Percentiles rank a stretch among this genome's conserved stretches.
Evolutionary conservation across 1,140 invertebrate genomes (phyloP).

Genomic region (Zophobas atratus): DNA sequence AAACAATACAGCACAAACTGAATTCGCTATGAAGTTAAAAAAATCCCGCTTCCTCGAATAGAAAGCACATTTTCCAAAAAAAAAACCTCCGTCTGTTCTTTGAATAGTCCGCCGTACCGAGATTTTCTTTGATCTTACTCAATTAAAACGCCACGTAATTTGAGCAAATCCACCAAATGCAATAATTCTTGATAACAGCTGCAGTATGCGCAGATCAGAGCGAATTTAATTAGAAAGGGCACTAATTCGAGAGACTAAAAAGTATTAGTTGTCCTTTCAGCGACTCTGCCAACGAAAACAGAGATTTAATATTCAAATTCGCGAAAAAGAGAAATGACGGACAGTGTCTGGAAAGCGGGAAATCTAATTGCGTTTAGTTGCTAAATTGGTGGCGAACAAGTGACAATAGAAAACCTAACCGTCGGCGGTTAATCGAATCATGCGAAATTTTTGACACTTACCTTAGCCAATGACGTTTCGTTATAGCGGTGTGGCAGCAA

Average conservation of each 20-base stretch:
- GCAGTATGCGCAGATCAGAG: not conserved
- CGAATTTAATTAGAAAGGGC: constrained; percentile 6
- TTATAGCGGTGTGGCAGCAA: constrained; percentile 96
- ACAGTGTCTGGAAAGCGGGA: constrained; percentile 23
- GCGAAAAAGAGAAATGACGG: constrained; percentile 23
- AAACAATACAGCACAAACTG: too few species aligned
- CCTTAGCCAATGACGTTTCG: constrained; percentile 96
- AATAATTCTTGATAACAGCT: not conserved
- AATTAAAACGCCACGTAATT: constrained; percentile 5
- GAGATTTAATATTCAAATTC: constrained; percentile 39
- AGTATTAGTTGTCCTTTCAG: not conserved
- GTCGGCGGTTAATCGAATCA: not conserved
- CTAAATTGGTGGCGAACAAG: not conserved
- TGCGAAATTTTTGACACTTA: constrained; percentile 69
- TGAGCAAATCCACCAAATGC: not conserved
- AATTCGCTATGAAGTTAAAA: too few species aligned
- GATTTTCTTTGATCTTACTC: not conserved
- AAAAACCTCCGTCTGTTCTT: not conserved
- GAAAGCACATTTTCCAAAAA: not conserved
- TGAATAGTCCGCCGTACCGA: not conserved
- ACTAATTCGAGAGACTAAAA: not conserved
- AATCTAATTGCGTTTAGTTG: constrained; percentile 32
- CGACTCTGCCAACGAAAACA: not conserved
- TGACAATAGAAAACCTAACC: not conserved
- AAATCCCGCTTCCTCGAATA: too few species aligned